Conservation (phyloP, 2,113 vertebrate genomes). For the Nannobrachium achirus region DNA sequence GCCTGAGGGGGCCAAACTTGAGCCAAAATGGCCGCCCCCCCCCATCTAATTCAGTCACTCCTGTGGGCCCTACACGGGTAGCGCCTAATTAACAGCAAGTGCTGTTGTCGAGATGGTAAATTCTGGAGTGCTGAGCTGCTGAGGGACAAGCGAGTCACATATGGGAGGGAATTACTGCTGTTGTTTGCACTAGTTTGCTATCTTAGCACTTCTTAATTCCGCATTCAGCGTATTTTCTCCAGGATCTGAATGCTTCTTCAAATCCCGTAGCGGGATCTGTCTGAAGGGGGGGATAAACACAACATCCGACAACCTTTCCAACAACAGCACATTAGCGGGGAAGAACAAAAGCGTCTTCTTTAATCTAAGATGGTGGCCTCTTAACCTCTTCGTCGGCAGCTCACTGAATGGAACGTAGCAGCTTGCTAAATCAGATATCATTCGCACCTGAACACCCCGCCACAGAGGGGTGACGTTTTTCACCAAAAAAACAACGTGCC, state of each 20-base stretch:
- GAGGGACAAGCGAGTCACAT: slow-evolving; percentile 23
- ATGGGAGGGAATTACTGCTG: slow-evolving; percentile 31
- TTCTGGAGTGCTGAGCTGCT: not conserved
- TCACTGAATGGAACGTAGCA: too few species aligned
- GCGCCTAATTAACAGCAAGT: slow-evolving; percentile 29
- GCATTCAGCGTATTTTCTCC: slow-evolving; percentile 28
- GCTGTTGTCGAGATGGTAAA: slow-evolving; percentile 35
- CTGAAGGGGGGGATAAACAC: slow-evolving; percentile 25
- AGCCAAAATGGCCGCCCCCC: not conserved
- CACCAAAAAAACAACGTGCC: slow-evolving; percentile 21
- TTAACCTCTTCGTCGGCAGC: not conserved
- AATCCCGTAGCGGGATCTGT: slow-evolving; percentile 23
- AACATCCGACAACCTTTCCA: slow-evolving; percentile 27
- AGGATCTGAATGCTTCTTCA: not conserved
- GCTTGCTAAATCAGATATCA: slow-evolving; percentile 28
- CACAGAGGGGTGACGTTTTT: slow-evolving; percentile 26
- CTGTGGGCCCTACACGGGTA: not conserved
- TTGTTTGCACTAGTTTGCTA: slow-evolving; percentile 33
- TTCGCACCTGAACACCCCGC: slow-evolving; percentile 2
- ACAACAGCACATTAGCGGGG: not conserved
- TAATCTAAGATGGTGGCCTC: slow-evolving; percentile 1
- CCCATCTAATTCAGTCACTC: not conserved
- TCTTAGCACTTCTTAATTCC: slow-evolving; percentile 47
- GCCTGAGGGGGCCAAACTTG: slow-evolving; percentile 16
- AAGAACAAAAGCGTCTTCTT: slow-evolving; percentile 5